phyloP scores from a whole-genome alignment of 92 coral and sea anemone species.

The Porites cylindrica region DNA sequence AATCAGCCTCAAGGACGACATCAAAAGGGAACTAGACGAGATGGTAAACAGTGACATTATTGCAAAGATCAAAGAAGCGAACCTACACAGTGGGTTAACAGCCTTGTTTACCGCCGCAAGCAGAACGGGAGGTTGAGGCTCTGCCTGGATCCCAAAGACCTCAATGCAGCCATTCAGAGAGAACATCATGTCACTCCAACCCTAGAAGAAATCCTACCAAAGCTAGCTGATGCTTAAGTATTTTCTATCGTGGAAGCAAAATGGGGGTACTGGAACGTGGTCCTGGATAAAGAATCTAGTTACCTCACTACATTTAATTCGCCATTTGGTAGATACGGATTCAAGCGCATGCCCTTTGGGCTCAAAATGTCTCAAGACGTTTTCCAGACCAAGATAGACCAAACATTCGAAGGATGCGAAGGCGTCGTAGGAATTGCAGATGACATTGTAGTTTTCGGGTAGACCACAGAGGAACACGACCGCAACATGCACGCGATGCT shows the following conservation, averaged over 20 bases:
- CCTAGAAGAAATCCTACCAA: slow-evolving; percentile 37
- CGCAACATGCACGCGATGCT: neutral
- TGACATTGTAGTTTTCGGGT: slow-evolving; percentile 39
- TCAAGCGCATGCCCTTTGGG: slow-evolving; percentile 50
- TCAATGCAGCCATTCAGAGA: slow-evolving; percentile 53
- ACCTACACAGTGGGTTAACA: slow-evolving; percentile 71
- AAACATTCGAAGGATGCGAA: slow-evolving; percentile 68
- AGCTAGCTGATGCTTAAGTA: slow-evolving; percentile 49
- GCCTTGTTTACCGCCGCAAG: too few relatives aligned
- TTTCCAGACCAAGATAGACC: slow-evolving; percentile 46
- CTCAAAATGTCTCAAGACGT: too few relatives aligned
- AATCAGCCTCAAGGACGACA: slow-evolving; percentile 60
- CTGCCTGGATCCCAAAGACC: too few relatives aligned
- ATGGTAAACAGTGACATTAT: slow-evolving; percentile 66
- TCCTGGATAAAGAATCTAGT: slow-evolving; percentile 53
- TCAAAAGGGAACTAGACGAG: slow-evolving; percentile 69
- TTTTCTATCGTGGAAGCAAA: slow-evolving; percentile 61
- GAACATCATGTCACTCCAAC: slow-evolving; percentile 60
- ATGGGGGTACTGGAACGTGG: slow-evolving; percentile 69
- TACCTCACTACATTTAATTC: slow-evolving; percentile 68
- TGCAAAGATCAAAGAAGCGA: slow-evolving; percentile 62
- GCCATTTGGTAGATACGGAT: slow-evolving; percentile 65
- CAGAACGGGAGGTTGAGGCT: too few relatives aligned
- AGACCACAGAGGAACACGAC: slow-evolving; percentile 41
- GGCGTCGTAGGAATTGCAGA: slow-evolving; percentile 10